Base-by-base conservation (phyloP, 2,113 vertebrate genomes). In the Eurystomus gularis region DNA sequence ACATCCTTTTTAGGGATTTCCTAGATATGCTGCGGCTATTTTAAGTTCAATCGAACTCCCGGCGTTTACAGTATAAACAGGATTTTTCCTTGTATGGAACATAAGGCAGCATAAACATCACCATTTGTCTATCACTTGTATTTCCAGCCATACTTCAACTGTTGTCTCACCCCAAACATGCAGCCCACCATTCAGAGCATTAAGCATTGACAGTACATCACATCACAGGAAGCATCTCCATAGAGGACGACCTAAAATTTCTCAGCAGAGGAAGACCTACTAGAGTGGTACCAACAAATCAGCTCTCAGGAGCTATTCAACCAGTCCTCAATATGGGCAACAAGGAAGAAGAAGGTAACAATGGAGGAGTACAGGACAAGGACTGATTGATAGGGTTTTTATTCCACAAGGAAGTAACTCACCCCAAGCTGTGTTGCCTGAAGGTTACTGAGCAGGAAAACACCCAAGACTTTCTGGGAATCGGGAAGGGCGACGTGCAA, bases 401-500 rank as follows among this genome's bases (percentile, higher is more conserved):
- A n/a, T 54, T 70, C 48, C 42, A 26, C 15, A 15, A 12, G 33
- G 70, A 42, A 35, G 5, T 8, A 81, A 82, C 78, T 76, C 26
- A 48, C 37, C 48, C 19, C 11, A 29, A 28, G 20, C 16, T 44
- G 65, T 1, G 1, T 0, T 40, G 69, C 44, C 29, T 72, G 78
- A 75, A 90, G 88, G 31, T 42, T 26, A n/a, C 29, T 33, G 48
- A 66, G 52, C 4, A 2, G 73, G 48, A 65, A 82, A 88, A 85
- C 8, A 39, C 15, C 78, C 25, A 3, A 44, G 61, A 66, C 58
- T 76, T 92, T 76, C 81, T 31, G 2, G 70, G 78, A 93, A 62
- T 6, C 0, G 0, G 40, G 37, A 81, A 71, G 5, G 19, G 39
- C 8, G 3, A 37, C 1, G 1, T 25, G 71, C 48, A 70, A 78